A percentile compares a stretch with the other conserved stretches of the same genome.
Evolutionary conservation across 1,140 invertebrate species (phyloP).

Genomic region (Bombus soroeensis): DNA sequence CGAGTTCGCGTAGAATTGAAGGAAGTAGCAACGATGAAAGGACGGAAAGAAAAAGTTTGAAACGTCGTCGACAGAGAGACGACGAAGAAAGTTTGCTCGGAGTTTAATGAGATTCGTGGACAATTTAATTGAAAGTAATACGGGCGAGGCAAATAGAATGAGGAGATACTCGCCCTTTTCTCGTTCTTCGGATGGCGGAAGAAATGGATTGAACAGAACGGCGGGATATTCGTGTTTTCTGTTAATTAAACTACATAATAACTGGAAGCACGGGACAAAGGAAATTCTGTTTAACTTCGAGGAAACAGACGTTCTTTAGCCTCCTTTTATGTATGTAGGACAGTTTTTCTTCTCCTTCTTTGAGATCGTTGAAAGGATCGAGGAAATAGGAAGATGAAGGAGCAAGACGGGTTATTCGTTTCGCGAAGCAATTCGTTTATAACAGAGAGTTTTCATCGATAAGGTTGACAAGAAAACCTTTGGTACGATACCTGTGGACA

Average conservation of each 20-base stretch:
- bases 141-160: conserved; percentile 18
- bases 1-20: background rate
- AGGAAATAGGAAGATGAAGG: background rate
- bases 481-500: no score
- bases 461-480: no score
- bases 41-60: background rate
- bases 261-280: background rate
- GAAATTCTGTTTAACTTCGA: background rate
- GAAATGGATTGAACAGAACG: conserved; percentile 21
- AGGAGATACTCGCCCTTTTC: background rate
- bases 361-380: background rate
- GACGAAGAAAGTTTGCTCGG: conserved; percentile 29
- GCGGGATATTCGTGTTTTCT: conserved; percentile 23
- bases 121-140: conserved; percentile 54
- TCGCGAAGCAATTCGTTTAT: background rate
- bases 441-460: background rate
- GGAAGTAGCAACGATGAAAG: background rate
- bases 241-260: conserved; percentile 48
- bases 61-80: background rate
- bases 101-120: conserved; percentile 51
- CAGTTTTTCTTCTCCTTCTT: background rate
- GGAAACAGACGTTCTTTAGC: background rate
- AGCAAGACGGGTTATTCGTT: background rate
- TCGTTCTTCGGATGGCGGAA: background rate
- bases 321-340: background rate